Base-by-base conservation (phyloP, 2,888 invertebrate genomes). In the Endomychus coccineus region DNA sequence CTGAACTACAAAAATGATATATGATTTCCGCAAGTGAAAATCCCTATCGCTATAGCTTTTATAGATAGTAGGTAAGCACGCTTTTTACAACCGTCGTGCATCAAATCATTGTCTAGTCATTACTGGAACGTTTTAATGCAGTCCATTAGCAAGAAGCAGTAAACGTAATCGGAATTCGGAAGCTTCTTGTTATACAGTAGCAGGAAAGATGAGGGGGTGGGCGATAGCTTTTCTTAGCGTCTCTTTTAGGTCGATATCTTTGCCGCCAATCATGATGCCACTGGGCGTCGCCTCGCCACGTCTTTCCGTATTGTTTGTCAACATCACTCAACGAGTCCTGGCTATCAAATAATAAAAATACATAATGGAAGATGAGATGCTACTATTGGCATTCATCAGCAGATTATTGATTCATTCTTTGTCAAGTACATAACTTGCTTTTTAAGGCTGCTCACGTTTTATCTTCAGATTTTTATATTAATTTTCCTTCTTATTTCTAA, bases 261-360 rank as follows among this genome's bases (percentile, higher is more conserved):
- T 17, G 30, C 43, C 43, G 43, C 43, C 43, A 43, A 43, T 43
- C 39, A 36, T 34, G 17, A 21, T 28, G 36, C 36, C 40, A 36
- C 40, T 40, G 43, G 43, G 43, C 43, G 40, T 36, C 43, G 33
- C 43, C n/a, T n/a, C n/a, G n/a, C 39, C 33, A 27, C 36, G 34
- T 43, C 40, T 38, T 41, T 28, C 27, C 30, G 34, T 27, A 41
- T 38, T 38, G 38, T 41, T 25, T 12, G 38, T 38, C 40, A 17
- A 33, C 27, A 7, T 6, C 6, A 6, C 6, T 19, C 21, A 19
- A 45, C 42, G 44, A 45, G 42, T 39, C 36, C 38, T 34, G 41
- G 45, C 44, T 28, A 44, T 44, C 43, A 43, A 41, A 40, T 35
- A 40, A 48, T 48, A 49, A 47, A 46, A 50, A 44, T 46, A 25